phyloP scores from a whole-genome alignment of 2,113 vertebrate species.

The Ptychochromis oligacanthus region DNA sequence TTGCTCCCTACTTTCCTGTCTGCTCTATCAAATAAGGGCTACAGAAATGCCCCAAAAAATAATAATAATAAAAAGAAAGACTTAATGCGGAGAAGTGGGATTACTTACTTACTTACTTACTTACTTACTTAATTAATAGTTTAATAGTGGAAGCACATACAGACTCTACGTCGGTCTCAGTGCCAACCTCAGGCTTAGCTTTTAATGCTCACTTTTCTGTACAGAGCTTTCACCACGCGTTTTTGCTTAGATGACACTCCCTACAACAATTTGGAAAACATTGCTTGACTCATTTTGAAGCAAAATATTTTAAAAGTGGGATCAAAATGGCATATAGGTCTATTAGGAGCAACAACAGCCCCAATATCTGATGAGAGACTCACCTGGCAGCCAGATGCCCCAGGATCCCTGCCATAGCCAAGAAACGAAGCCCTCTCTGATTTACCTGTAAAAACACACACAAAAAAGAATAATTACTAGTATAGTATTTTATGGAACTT shows the following conservation, averaged over 20 bases:
- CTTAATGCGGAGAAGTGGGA: background rate
- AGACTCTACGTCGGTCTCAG: background rate
- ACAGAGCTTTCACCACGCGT: background rate
- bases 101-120: background rate
- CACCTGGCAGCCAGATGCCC: slow-evolving; percentile 91
- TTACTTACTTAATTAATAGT: background rate
- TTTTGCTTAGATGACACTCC: background rate
- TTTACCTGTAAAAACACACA: slow-evolving; percentile 84
- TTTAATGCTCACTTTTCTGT: background rate
- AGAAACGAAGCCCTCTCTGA: slow-evolving; percentile 89
- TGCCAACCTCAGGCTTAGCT: background rate
- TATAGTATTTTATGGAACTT: slow-evolving; percentile 2
- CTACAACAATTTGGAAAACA: background rate
- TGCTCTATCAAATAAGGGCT: too few relatives aligned
- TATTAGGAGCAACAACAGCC: background rate
- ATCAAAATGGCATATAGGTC: background rate
- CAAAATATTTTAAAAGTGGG: background rate
- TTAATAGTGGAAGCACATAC: background rate
- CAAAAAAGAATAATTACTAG: background rate
- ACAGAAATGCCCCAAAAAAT: too few relatives aligned
- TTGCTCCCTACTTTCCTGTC: too few relatives aligned
- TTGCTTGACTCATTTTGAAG: background rate
- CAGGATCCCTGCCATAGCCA: slow-evolving; percentile 87
- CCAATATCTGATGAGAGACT: slow-evolving; percentile 61
- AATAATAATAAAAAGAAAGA: background rate